phyloP scores from a whole-genome alignment of 2,888 invertebrate genomes.

The Aleiodes leptofemur region DNA sequence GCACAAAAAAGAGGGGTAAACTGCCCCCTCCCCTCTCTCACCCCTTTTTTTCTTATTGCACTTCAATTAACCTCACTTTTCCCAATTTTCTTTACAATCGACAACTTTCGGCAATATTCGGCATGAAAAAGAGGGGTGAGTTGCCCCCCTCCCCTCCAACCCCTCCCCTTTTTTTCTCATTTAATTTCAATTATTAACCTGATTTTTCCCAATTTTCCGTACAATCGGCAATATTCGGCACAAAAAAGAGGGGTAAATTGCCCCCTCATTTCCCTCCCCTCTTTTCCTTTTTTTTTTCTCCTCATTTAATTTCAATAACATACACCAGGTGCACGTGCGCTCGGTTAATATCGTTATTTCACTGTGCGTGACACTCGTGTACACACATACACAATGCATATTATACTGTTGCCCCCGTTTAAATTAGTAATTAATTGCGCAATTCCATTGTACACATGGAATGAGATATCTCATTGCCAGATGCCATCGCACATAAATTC shows the following conservation, averaged over 20 bases:
- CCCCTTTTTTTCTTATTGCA: not conserved
- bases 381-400: slow-evolving; percentile 26
- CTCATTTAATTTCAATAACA: not conserved
- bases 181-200: not conserved
- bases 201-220: no score
- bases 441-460: slow-evolving; percentile 10
- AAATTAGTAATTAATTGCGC: slow-evolving; percentile 27
- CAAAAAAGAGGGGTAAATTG: no score
- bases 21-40: no score
- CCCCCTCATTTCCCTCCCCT: not conserved
- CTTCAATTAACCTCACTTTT: not conserved
- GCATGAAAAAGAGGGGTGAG: no score
- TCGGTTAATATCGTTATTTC: slow-evolving; percentile 27
- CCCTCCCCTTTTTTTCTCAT: no score
- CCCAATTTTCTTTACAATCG: no score
- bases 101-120: not conserved
- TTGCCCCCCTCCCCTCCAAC: no score
- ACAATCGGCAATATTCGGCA: not conserved
- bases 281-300: not conserved
- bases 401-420: slow-evolving; percentile 18
- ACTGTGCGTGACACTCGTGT: slow-evolving; percentile 32
- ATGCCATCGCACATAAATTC: slow-evolving; percentile 6
- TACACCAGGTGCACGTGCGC: slow-evolving; percentile 35
- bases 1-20: no score
- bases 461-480: not conserved